Percentiles rank a stretch among this genome's conserved stretches.
These are phyloP conservation scores for Platysternon megacephalum DNA, from an alignment of 2,113 vertebrate species.

Conservation along the genomic window DNA sequence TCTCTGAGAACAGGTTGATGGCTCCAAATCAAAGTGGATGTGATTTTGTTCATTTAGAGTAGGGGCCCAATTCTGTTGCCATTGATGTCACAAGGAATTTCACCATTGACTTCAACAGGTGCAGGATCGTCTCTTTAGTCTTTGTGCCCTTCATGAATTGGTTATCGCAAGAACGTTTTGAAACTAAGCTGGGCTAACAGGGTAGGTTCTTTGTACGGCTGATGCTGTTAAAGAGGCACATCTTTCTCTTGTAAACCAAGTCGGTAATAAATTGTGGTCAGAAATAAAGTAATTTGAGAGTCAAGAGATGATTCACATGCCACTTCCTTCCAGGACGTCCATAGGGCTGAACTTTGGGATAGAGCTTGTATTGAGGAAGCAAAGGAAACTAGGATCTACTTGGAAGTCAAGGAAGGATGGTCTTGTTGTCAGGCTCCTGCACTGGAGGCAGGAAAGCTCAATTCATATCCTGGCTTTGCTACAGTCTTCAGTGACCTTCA, in stretches of 20 bases:
- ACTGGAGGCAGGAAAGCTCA: background rate
- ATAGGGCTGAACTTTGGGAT: background rate
- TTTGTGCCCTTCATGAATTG: background rate
- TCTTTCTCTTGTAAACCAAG: background rate
- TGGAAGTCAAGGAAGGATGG: background rate
- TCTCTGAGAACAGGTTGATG: background rate
- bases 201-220: background rate
- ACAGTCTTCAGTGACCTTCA: background rate
- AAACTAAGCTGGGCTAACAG: background rate
- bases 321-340: background rate
- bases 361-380: background rate
- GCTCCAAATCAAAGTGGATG: background rate
- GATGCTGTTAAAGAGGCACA: background rate
- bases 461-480: background rate
- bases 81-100: background rate
- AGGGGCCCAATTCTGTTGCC: background rate
- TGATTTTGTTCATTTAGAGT: background rate
- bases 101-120: background rate
- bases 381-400: background rate
- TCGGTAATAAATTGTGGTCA: background rate
- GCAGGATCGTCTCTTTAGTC: background rate
- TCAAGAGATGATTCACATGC: background rate
- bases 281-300: background rate
- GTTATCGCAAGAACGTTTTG: background rate
- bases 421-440: background rate